Conservation (phyloP, 2,113 vertebrate genomes). For the Argyrosomus japonicus region DNA sequence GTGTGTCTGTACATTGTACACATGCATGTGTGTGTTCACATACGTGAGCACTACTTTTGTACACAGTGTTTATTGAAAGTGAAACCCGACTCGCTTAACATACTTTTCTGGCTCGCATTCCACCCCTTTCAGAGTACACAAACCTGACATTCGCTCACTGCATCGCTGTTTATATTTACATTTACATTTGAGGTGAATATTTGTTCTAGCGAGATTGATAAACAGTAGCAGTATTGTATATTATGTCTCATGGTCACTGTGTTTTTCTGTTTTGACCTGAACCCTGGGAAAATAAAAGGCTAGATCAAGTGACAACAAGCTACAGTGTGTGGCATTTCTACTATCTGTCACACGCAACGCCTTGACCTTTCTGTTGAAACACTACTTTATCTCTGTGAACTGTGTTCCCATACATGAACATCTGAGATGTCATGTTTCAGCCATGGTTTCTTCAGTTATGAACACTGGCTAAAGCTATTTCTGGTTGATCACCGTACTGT, state of each 20-base stretch:
- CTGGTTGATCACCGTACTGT: background rate
- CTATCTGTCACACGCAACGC: conserved; percentile 1
- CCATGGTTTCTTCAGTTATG: background rate
- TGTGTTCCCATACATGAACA: background rate
- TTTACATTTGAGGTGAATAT: conserved; percentile 58
- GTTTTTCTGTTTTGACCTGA: conserved; percentile 60
- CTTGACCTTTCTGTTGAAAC: conserved; percentile 20
- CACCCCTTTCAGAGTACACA: conserved; percentile 30
- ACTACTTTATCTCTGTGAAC: conserved; percentile 5
- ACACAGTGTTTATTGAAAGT: conserved; percentile 61
- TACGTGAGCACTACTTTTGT: background rate
- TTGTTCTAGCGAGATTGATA: conserved; percentile 53
- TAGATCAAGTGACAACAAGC: conserved; percentile 7
- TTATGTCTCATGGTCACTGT: conserved; percentile 48
- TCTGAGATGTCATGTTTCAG: background rate
- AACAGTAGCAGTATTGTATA: conserved; percentile 64
- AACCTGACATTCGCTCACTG: conserved; percentile 43
- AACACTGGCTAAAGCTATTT: background rate
- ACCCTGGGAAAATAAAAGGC: conserved; percentile 49
- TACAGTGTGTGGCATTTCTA: conserved; percentile 12
- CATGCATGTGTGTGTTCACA: background rate
- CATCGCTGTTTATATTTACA: conserved; percentile 53
- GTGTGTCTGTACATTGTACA: background rate
- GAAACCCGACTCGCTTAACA: conserved; percentile 50
- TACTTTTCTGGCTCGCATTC: conserved; percentile 36